phyloP scores from a whole-genome alignment of 2,113 vertebrate genomes.

The Equus przewalskii region DNA sequence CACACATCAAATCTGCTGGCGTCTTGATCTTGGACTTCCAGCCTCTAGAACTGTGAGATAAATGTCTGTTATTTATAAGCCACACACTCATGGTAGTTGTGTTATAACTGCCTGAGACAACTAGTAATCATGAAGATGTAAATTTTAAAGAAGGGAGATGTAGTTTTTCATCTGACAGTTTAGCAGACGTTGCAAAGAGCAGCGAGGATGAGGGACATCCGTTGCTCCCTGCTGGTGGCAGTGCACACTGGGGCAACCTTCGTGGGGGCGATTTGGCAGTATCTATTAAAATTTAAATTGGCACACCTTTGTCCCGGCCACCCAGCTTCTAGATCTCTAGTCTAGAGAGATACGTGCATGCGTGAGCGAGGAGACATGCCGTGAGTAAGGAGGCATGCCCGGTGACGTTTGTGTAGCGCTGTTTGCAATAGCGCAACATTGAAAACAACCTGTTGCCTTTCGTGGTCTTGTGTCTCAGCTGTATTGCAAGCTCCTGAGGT shows the following conservation, averaged over 20 bases:
- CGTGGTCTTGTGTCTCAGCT: neutral
- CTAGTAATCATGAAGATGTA: neutral
- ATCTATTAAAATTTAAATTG: neutral
- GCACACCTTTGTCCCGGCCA: neutral
- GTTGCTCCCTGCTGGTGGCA: neutral
- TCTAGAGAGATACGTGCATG: neutral
- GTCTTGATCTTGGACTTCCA: neutral
- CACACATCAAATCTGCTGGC: neutral
- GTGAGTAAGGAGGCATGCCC: too few relatives aligned
- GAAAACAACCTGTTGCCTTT: neutral
- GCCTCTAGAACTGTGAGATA: neutral
- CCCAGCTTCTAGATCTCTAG: neutral
- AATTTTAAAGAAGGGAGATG: neutral
- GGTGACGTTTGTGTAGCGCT: accelerated
- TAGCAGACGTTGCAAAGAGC: neutral
- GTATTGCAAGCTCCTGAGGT: neutral
- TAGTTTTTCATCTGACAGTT: neutral
- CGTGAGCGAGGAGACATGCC: accelerated
- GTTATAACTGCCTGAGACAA: neutral
- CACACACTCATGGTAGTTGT: neutral
- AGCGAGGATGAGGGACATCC: neutral
- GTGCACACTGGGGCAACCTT: accelerated
- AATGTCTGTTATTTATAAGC: neutral
- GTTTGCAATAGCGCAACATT: accelerated
- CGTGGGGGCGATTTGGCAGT: too few relatives aligned